These are phyloP conservation scores for Hydrophis major DNA, from an alignment of 2,797 vertebrate genomes.

Conservation along the genomic window DNA sequence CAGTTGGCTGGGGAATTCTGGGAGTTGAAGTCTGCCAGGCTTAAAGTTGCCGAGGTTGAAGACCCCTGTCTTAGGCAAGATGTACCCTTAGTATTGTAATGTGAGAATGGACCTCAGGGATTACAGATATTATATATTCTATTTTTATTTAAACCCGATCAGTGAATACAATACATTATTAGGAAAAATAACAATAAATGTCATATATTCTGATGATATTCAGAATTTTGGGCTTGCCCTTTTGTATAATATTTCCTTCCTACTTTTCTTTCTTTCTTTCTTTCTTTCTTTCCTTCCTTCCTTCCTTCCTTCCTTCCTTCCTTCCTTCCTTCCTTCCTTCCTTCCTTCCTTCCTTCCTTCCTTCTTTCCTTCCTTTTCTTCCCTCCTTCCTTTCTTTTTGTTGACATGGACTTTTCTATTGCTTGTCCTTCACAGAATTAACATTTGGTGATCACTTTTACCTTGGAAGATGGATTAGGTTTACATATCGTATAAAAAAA, in stretches of 20 bases:
- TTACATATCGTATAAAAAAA: neutral
- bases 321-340: too few species aligned
- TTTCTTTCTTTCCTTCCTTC: too few species aligned
- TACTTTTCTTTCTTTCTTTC: too few species aligned
- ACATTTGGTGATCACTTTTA: neutral
- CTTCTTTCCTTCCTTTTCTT: too few species aligned
- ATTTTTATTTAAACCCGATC: constrained; percentile 50
- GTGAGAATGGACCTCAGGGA: constrained; percentile 43
- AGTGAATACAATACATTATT: constrained; percentile 40
- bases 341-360: too few species aligned
- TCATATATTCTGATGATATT: neutral
- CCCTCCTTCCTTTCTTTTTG: neutral
- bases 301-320: too few species aligned
- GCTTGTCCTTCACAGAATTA: neutral
- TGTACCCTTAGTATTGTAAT: constrained; percentile 20
- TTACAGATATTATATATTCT: neutral
- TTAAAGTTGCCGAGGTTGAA: too few species aligned
- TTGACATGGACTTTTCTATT: neutral
- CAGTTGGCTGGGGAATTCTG: too few species aligned
- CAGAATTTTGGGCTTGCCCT: neutral
- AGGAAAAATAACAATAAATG: constrained; percentile 21
- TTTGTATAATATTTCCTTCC: neutral
- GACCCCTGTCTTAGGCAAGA: fast-evolving
- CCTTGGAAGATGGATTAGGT: neutral
- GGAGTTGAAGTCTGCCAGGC: too few species aligned